phyloP scores from a whole-genome alignment of 2,113 vertebrate species.

The Sylvilagus bachmani region DNA sequence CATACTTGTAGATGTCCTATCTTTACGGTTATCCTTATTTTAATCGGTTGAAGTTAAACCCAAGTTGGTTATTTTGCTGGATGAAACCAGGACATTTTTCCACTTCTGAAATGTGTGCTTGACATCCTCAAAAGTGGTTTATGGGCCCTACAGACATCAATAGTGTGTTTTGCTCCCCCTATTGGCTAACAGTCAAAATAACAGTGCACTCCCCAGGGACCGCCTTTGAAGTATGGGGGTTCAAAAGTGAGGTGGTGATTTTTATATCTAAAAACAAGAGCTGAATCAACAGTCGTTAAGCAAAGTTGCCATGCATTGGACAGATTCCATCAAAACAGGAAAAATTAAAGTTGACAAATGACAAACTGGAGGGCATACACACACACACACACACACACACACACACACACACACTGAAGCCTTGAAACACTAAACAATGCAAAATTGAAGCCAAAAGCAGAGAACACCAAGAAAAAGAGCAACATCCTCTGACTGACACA shows the following conservation, averaged over 20 bases:
- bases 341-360: constrained; percentile 75
- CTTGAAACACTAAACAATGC: constrained; percentile 81
- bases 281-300: constrained; percentile 63
- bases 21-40: constrained; percentile 37
- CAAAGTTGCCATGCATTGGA: constrained; percentile 51
- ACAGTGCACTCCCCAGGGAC: constrained; percentile 73
- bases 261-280: constrained; percentile 69
- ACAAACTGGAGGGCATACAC: constrained; percentile 55
- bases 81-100: constrained; percentile 37
- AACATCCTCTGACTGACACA: constrained; percentile 81
- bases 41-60: constrained; percentile 64
- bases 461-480: constrained; percentile 79
- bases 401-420: constrained; percentile 67
- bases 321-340: constrained; percentile 79
- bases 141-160: not conserved
- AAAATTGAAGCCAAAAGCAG: constrained; percentile 79
- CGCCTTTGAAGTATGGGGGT: constrained; percentile 62
- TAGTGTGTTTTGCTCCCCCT: constrained; percentile 85
- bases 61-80: constrained; percentile 56
- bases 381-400: constrained; percentile 27
- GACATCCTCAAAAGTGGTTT: constrained; percentile 2
- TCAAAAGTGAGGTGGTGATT: constrained; percentile 66
- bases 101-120: constrained; percentile 33
- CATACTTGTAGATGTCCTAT: not conserved
- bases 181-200: constrained; percentile 83